Base-by-base conservation (phyloP, 1,140 invertebrate genomes). In the Aphis craccivora region DNA sequence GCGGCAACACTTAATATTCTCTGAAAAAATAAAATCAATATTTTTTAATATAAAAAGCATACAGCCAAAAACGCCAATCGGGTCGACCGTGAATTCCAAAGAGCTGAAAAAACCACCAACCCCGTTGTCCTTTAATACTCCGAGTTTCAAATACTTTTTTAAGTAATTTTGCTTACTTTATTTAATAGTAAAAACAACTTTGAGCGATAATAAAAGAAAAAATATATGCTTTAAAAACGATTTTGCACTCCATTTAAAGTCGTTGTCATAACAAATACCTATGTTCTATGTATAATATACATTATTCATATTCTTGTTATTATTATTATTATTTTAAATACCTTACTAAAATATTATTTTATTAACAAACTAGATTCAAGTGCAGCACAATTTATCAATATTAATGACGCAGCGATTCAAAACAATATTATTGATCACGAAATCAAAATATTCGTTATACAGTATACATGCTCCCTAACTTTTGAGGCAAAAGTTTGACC, bases 41-140 rank as follows among this genome's bases (percentile, higher is more conserved):
- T 67, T 90, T 90, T 90, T 90, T 90, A 60, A 90, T 89, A 90
- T 67, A 90, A 90, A 60, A 90, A 90, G 60, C 20, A 89, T 55
- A 53, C 37, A 14, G 14, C 37, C 37, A 30, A 90, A 76, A 90
- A 90, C 23, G 87, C 35, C 45, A 4, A 23, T 48, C 87, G 88
- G 11, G 22, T 23, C 22, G 22, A 43, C 83, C 40, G 40, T 35
- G 45, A 90, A 90, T 90, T 55, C 8, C 53, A 11, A 67, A 60
- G 22, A 60, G 55, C 55, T 40, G 30, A 60, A 43, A 67, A 90
- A 90, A 37, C 23, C n/a, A 51, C 20, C 48, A 43, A 1, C 30
- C 23, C 25, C 35, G 48, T 51, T 37, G 51, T 14, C 51, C 25
- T 1, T 6, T 53, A 89, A 89, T 22, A 51, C 30, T 55, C 51